These are phyloP conservation scores for Cetonia aurata DNA, from an alignment of 2,888 invertebrate species.

Conservation along the genomic window DNA sequence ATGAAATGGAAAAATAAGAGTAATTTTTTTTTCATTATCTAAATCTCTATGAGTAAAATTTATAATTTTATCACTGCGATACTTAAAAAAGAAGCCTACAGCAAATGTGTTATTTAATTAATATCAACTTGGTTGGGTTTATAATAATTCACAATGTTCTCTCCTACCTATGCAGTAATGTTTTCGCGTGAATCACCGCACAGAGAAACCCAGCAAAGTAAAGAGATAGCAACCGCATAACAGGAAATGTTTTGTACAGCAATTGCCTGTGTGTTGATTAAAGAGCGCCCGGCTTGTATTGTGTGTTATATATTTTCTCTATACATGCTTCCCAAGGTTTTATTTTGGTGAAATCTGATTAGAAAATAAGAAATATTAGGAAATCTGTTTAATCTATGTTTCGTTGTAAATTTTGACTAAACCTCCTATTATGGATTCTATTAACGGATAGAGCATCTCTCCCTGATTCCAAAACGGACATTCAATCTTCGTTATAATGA, in stretches of 20 bases:
- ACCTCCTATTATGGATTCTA: too few relatives aligned
- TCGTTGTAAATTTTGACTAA: background rate
- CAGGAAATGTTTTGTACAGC: constrained; percentile 15
- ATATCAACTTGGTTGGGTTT: background rate
- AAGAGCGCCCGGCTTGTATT: background rate
- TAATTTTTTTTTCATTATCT: too few relatives aligned
- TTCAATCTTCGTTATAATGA: too few relatives aligned
- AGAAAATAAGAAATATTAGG: constrained; percentile 1
- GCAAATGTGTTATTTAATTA: too few relatives aligned
- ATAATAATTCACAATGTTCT: background rate
- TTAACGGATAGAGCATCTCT: too few relatives aligned
- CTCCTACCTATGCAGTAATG: background rate
- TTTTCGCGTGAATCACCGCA: constrained; percentile 28
- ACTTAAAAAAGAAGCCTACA: too few relatives aligned
- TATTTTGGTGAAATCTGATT: constrained; percentile 4
- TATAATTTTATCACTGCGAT: too few relatives aligned
- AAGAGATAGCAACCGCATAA: constrained; percentile 13
- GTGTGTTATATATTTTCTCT: constrained; percentile 8
- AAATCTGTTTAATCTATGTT: constrained; percentile 2
- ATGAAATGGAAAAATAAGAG: too few relatives aligned
- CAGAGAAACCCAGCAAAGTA: constrained; percentile 26
- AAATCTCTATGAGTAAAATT: too few relatives aligned
- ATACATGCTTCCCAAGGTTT: background rate
- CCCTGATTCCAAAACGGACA: too few relatives aligned
- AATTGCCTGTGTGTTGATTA: constrained; percentile 19